A percentile compares a stretch with the other conserved stretches of the same genome.
phyloP scores from a whole-genome alignment of 2,113 vertebrate genomes.

The Cromileptes altivelis region DNA sequence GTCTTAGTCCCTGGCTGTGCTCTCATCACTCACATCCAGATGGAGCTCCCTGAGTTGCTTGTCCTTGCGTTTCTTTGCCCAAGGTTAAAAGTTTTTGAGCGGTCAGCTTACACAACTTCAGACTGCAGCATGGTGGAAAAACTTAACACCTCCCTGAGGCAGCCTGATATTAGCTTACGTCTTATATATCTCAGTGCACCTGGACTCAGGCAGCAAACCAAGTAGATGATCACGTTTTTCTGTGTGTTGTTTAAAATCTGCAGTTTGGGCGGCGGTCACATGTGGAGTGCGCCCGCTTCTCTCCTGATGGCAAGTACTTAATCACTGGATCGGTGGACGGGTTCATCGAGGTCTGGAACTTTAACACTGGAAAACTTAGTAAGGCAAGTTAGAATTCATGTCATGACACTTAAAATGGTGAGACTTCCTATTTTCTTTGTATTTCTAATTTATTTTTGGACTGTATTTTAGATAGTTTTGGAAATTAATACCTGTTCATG shows the following conservation, averaged over 20 bases:
- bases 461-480: neutral
- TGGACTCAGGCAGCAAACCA: neutral
- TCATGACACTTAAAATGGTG: neutral
- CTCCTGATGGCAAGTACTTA: slow-evolving; percentile 96
- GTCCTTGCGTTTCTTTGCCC: slow-evolving; percentile 41
- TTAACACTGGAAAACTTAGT: slow-evolving; percentile 95
- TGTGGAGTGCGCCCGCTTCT: slow-evolving; percentile 98
- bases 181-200: neutral
- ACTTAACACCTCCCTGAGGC: slow-evolving; percentile 17
- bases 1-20: slow-evolving; percentile 45
- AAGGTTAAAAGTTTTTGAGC: slow-evolving; percentile 29
- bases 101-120: slow-evolving; percentile 22
- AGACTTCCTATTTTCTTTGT: neutral
- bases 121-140: slow-evolving; percentile 12
- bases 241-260: slow-evolving; percentile 1
- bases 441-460: neutral
- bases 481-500: neutral
- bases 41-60: slow-evolving; percentile 38
- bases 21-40: slow-evolving; percentile 50
- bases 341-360: slow-evolving; percentile 99
- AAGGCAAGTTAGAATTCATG: slow-evolving; percentile 84
- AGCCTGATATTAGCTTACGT: slow-evolving; percentile 5
- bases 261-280: slow-evolving; percentile 98
- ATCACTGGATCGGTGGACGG: slow-evolving; percentile 98
- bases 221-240: neutral